phyloP scores from a whole-genome alignment of 1,140 invertebrate species.

The Drosophila guanche region DNA sequence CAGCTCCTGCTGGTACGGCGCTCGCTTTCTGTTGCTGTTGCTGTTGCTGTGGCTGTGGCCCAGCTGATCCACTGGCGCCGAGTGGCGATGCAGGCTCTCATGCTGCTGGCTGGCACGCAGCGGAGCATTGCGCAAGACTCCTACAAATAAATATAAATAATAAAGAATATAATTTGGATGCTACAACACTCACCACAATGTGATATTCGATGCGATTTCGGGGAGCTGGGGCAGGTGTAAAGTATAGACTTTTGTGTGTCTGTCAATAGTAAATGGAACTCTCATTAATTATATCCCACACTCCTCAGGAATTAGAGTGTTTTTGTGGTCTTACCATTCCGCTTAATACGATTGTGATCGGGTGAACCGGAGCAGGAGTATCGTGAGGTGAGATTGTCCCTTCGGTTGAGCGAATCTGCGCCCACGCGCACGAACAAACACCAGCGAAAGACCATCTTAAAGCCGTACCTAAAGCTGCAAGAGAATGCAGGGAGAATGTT shows the following conservation, averaged over 20 bases:
- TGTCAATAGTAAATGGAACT: conserved; percentile 24
- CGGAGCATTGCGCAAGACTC: conserved; percentile 46
- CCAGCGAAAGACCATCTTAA: conserved; percentile 93
- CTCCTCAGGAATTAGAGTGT: neutral
- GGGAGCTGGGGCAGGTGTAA: conserved; percentile 79
- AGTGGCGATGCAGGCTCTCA: conserved; percentile 27
- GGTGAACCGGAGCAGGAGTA: conserved; percentile 89
- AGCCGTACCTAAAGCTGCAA: conserved; percentile 92
- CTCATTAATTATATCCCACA: conserved; percentile 15
- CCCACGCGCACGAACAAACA: conserved; percentile 89
- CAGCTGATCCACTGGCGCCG: conserved; percentile 27
- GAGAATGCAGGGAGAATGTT: neutral
- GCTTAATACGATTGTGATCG: conserved; percentile 88
- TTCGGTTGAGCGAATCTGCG: conserved; percentile 86
- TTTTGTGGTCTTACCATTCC: conserved; percentile 86
- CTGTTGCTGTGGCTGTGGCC: conserved; percentile 9
- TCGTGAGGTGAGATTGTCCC: conserved; percentile 88
- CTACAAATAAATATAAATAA: conserved; percentile 5
- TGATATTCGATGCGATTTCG: conserved; percentile 77
- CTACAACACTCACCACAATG: conserved; percentile 67
- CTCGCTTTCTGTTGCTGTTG: conserved; percentile 17
- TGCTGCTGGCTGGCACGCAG: conserved; percentile 37
- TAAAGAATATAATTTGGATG: neutral
- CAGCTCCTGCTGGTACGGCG: conserved; percentile 65
- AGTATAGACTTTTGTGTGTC: conserved; percentile 83